A percentile compares a stretch with the other conserved stretches of the same genome.
Conservation (phyloP, 2,797 vertebrate species). For the Heliangelus exortis region DNA sequence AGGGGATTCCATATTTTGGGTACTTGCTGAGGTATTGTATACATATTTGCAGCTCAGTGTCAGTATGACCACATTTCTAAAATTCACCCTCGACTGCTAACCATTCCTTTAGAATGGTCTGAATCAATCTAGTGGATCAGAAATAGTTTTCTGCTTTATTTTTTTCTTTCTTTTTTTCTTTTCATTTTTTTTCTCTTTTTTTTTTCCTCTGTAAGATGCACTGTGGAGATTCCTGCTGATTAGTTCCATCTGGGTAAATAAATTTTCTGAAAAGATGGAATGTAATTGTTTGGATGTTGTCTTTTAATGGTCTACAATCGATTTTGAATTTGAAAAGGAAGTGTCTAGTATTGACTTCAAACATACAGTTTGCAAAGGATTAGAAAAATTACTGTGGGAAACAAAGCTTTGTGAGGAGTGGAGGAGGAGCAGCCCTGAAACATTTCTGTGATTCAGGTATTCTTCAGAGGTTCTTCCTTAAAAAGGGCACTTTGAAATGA, state of each 20-base stretch:
- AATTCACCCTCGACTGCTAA: neutral
- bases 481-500: neutral
- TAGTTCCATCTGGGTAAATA: slow-evolving; percentile 48
- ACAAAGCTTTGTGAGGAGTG: neutral
- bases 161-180: too few species aligned
- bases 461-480: neutral
- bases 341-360: neutral
- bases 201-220: neutral
- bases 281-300: slow-evolving; percentile 16
- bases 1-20: neutral
- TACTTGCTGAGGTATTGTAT: neutral
- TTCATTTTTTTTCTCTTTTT: neutral
- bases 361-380: neutral
- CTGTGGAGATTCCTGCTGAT: neutral
- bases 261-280: neutral
- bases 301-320: slow-evolving; percentile 17
- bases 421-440: neutral
- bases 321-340: slow-evolving; percentile 11
- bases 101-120: neutral
- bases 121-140: neutral
- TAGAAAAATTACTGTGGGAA: neutral
- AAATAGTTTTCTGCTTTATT: neutral
- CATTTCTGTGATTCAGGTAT: neutral
- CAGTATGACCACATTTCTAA: neutral
- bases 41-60: neutral